Conservation (phyloP, 2,797 vertebrate species). For the Nasua narica region DNA sequence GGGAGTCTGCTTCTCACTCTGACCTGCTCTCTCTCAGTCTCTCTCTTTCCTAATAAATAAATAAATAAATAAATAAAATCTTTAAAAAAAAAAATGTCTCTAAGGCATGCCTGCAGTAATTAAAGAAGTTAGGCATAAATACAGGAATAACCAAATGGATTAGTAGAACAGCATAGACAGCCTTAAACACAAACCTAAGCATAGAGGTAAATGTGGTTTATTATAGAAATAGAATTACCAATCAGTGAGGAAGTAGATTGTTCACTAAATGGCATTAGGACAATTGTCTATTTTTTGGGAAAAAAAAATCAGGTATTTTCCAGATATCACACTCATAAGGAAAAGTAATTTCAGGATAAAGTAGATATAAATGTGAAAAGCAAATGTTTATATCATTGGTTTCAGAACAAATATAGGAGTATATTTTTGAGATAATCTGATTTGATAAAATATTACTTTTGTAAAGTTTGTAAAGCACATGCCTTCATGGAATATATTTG, state of each 20-base stretch:
- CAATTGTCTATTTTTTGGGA: neutral
- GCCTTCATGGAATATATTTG: neutral
- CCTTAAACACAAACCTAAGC: neutral
- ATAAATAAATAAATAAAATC: no score
- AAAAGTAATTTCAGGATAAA: neutral
- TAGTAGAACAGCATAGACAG: neutral
- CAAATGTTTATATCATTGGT: neutral
- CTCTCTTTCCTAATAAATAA: no score
- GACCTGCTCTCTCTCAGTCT: no score
- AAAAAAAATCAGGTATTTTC: neutral
- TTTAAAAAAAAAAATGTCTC: no score
- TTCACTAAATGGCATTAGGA: neutral
- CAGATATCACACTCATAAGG: neutral
- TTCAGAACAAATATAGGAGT: neutral
- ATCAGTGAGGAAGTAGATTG: neutral
- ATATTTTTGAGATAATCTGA: neutral
- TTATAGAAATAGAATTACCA: neutral
- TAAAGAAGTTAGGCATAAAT: neutral
- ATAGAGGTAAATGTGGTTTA: neutral
- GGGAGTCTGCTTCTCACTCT: no score
- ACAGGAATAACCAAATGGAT: neutral
- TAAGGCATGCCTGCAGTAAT: neutral
- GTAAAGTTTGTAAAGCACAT: neutral
- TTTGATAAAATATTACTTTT: neutral
- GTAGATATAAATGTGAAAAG: neutral